Percentiles rank a stretch among this genome's conserved stretches.
Conservation (phyloP, 1,140 invertebrate genomes). For the Protaetia brevitarsis region DNA sequence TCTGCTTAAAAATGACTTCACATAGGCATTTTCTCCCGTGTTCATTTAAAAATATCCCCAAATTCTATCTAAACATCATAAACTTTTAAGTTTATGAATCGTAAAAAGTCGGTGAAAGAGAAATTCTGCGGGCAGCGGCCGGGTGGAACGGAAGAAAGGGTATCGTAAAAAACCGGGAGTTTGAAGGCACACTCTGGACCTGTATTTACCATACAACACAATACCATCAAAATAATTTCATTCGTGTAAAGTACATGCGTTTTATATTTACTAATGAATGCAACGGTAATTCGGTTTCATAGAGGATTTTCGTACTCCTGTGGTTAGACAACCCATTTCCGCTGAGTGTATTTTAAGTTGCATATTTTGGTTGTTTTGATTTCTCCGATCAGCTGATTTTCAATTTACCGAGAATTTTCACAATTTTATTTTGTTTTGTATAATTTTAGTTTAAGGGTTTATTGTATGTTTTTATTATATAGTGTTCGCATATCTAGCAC, state of each 20-base stretch:
- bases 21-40: conserved; percentile 12
- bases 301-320: too few species aligned
- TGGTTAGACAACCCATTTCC: too few species aligned
- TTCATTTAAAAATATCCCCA: conserved; percentile 20
- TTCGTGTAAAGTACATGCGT: background rate
- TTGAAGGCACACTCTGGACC: background rate
- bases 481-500: too few species aligned
- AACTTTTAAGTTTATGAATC: conserved; percentile 24
- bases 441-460: too few species aligned
- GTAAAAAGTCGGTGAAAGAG: conserved; percentile 21
- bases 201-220: too few species aligned
- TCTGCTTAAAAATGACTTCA: conserved; percentile 16
- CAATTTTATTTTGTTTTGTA: too few species aligned
- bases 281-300: too few species aligned
- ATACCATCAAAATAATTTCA: conserved; percentile 1
- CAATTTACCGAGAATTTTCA: too few species aligned
- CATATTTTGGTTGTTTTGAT: too few species aligned
- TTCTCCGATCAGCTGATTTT: too few species aligned
- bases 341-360: too few species aligned
- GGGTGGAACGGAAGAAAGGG: background rate
- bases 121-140: background rate
- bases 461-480: too few species aligned
- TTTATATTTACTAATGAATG: conserved; percentile 12
- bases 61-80: conserved; percentile 24
- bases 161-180: conserved; percentile 6